Evolutionary conservation across 2,797 vertebrate genomes (phyloP).

Genomic region (Diplodus sargus): DNA sequence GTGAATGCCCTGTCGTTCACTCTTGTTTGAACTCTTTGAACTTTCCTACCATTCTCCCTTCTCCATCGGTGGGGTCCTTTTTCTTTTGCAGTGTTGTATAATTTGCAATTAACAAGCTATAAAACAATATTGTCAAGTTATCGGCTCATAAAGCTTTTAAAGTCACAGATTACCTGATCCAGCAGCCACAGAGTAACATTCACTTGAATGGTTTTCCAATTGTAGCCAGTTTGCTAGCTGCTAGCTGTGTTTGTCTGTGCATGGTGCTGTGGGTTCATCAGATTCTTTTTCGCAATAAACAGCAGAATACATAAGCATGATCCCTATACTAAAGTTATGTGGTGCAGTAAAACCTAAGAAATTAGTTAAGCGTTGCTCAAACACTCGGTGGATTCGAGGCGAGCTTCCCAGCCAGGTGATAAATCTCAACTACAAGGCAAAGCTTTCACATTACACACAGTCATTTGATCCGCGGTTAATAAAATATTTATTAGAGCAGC

Average conservation of each 20-base stretch:
- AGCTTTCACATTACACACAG: not conserved
- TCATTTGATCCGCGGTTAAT: slow-evolving; percentile 2
- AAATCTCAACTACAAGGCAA: not conserved
- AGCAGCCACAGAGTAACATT: too few species aligned
- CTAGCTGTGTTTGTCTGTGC: not conserved
- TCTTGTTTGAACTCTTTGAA: too few species aligned
- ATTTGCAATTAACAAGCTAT: too few species aligned
- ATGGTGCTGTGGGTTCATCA: not conserved
- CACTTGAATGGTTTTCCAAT: too few species aligned
- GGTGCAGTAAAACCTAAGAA: not conserved
- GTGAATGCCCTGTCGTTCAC: too few species aligned
- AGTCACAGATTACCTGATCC: too few species aligned
- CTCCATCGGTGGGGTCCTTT: too few species aligned
- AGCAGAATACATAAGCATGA: not conserved
- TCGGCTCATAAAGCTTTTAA: too few species aligned
- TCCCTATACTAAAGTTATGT: not conserved
- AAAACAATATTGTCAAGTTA: too few species aligned
- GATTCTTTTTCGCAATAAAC: not conserved
- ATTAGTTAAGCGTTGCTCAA: not conserved
- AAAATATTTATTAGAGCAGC: not conserved
- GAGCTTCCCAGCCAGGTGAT: not conserved
- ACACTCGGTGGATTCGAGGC: not conserved
- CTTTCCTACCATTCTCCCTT: too few species aligned
- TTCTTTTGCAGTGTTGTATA: too few species aligned
- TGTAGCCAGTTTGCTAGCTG: too few species aligned